Conservation (phyloP, 2,888 invertebrate genomes). For the Holacanthella duospinosa region DNA sequence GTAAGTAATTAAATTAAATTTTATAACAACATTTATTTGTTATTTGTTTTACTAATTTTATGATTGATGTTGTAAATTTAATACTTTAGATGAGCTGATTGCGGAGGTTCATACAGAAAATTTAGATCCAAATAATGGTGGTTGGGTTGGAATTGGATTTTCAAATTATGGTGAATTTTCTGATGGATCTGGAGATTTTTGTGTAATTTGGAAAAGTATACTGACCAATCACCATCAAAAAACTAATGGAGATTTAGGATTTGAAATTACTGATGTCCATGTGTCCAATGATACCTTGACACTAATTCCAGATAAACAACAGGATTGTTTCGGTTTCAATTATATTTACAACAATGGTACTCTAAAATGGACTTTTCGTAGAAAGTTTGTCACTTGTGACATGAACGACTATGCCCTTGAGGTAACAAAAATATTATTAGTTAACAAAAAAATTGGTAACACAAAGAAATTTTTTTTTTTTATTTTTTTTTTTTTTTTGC, state of each 20-base stretch:
- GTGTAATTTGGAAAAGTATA: constrained; percentile 32
- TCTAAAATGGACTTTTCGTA: constrained; percentile 57
- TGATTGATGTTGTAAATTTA: background rate
- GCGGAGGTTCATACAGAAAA: constrained; percentile 34
- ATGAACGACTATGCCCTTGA: constrained; percentile 61
- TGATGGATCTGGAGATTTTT: constrained; percentile 36
- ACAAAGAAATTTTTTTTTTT: no score
- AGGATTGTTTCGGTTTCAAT: constrained; percentile 60
- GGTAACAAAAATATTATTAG: constrained; percentile 47
- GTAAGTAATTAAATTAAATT: constrained; percentile 15
- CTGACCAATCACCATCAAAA: constrained; percentile 5
- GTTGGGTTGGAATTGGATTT: constrained; percentile 37
- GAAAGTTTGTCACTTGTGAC: constrained; percentile 79
- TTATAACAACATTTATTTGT: background rate
- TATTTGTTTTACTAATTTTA: background rate
- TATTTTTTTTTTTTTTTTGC: no score
- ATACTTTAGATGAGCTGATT: constrained; percentile 28
- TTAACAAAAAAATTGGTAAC: no score
- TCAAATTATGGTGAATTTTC: constrained; percentile 32
- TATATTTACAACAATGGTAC: constrained; percentile 48
- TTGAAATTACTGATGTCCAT: constrained; percentile 32
- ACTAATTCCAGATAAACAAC: constrained; percentile 50
- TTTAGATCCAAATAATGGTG: constrained; percentile 16
- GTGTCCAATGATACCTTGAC: constrained; percentile 24
- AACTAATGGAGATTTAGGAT: constrained; percentile 6